These are phyloP conservation scores for Drosophila biarmipes DNA, from an alignment of 1,140 invertebrate genomes.

Conservation along the genomic window DNA sequence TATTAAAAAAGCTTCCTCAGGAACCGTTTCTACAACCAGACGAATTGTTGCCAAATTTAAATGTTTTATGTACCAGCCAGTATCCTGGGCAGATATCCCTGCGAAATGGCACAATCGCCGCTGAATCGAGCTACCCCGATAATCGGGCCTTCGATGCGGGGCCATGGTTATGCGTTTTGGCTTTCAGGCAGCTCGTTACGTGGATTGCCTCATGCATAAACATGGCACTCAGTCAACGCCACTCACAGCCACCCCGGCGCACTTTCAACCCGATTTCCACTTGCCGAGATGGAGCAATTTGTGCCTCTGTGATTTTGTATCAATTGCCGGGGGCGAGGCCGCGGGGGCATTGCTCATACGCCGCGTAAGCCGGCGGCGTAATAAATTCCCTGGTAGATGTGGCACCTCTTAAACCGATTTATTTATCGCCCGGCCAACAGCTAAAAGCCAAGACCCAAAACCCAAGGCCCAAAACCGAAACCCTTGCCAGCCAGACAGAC, in stretches of 20 bases:
- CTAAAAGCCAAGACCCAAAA: background rate
- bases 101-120: background rate
- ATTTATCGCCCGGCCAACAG: conserved; percentile 40
- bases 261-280: background rate
- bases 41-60: too few species aligned
- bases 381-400: conserved; percentile 28
- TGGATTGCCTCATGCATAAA: conserved; percentile 71
- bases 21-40: too few species aligned
- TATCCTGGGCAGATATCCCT: background rate
- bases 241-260: background rate
- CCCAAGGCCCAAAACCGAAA: conserved; percentile 10
- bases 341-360: conserved; percentile 40
- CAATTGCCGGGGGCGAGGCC: conserved; percentile 51
- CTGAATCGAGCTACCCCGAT: conserved; percentile 15
- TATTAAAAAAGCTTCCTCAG: too few species aligned
- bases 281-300: conserved; percentile 62
- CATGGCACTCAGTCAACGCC: conserved; percentile 70
- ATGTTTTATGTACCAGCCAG: too few species aligned
- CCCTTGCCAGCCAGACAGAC: conserved; percentile 20
- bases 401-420: conserved; percentile 52
- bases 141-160: conserved; percentile 1
- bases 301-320: conserved; percentile 76
- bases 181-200: conserved; percentile 48
- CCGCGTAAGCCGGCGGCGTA: conserved; percentile 33
- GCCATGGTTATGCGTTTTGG: conserved; percentile 31